Base-by-base conservation (phyloP, 1,140 invertebrate genomes). In the Sycobia sp. region DNA sequence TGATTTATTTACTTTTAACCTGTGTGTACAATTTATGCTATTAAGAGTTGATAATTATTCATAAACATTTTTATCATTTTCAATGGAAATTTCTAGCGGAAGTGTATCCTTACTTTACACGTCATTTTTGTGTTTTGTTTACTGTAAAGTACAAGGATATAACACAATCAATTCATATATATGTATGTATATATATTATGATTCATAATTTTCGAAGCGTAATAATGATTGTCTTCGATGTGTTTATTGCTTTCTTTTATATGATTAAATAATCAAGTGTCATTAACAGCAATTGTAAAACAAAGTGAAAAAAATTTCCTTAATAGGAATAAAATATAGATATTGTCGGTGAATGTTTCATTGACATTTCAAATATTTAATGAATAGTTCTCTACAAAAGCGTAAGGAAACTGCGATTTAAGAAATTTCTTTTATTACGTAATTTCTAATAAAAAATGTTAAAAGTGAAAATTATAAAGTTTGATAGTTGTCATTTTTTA, bases 391-490 rank as follows among this genome's bases (percentile, higher is more conserved):
- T 43, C 5, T 18, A 39, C 39, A 8, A 20, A 16, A 61, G 32
- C 20, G 20, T 38, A 38, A 36, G 47, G 16, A 54, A 29, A 13
- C 22, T 8, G 22, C 20, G 41, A 41, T 29, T 41, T 47, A 29
- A 39, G 23, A 56, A 56, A 32, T 62, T 56, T 56, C 44, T 62
- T 62, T 62, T 56, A 62, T 36, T 56, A 62, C 61, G 44, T 62
- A 18, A 62, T 62, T 62, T 62, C 43, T 62, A 55, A 62, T 62
- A 55, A 62, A 62, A 38, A 56, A 55, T 62, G 60, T 62, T 55
- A 32, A 55, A 62, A 56, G n/a, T 41, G 25, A 62, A 41, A 46
- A 16, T 29, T 46, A 47, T 43, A 8, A 51, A 51, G 25, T 14
- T 16, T 32, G 18, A 18, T n/a, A n/a, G n/a, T 58, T 47, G 25